Evolutionary conservation across 2,888 invertebrate genomes (phyloP), one percentile per base, ranked within the genome.

Genomic region (Ernsta delagoae): DNA sequence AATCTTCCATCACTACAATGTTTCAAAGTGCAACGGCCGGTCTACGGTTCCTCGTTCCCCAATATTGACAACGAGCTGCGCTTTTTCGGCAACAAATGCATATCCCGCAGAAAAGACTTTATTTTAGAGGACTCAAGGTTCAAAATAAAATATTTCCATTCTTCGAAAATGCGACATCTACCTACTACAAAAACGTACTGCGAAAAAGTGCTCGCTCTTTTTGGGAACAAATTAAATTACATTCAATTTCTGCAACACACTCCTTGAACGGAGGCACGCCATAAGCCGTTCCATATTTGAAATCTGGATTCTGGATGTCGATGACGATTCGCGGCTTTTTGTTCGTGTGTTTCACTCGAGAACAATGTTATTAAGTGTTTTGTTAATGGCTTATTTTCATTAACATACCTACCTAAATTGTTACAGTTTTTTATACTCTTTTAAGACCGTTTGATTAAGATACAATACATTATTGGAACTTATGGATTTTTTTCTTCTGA

Each of bases 211-310:
- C 68, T 68, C 65, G 68, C 69, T 59, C 24, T 66, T 73, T 61
- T 12, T 62, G 53, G 67, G 70, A 70, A 73, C 73, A 78, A 76
- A 76, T 75, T 74, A 70, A 70, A 64, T 68, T 56, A 57, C 45
- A 48, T 65, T 31, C 34, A 59, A 53, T 61, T 62, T 59, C 75
- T 76, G 75, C 75, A 41, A 59, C 59, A 59, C 59, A 36, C 56
- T 56, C 31, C 11, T 54, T 31, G 54, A 50, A 54, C 9, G 54
- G 54, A 54, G 12, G 54, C 54, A 36, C 36, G 36, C 36, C 36
- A 36, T 36, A 54, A 9, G 54, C 54, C 54, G 36, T 54, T 54
- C 54, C 54, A 54, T 54, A 31, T 54, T 31, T 31, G 48, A 50
- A 54, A 54, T 54, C 11, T 31, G 54, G 54, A 54, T 54, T 11